Base-by-base conservation (phyloP, 2,113 vertebrate genomes). In the Osmerus eperlanus region DNA sequence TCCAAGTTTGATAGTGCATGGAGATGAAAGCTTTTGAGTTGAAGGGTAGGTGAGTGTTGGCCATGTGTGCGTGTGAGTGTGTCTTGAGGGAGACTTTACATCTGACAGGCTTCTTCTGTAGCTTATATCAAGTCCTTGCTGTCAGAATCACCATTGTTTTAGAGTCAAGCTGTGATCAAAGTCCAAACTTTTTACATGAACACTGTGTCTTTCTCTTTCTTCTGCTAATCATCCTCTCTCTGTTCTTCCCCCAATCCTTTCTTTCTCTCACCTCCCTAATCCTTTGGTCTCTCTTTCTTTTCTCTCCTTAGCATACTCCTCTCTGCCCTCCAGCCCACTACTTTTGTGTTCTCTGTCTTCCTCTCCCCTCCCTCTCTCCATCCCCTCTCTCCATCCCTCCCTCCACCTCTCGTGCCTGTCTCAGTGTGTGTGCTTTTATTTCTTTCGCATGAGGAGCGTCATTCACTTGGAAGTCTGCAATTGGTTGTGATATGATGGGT, bases 31-130 rank as follows among this genome's bases (percentile, higher is more conserved):
- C 67, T 75, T 72, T 79, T 77, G 76, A 77, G 86, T 84, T 87
- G 84, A 85, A 87, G 73, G 75, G 79, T 81, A 83, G 81, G 85
- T 51, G 81, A 81, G 79, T 79, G 65, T 83, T 73, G 84, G 55
- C 78, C 93, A 83, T 92, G 89, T 91, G 86, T 91, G 91, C 88
- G 92, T 90, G 86, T 91, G 91, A 88, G 92, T 90, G 90, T 92
- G 84, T 84, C 91, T 82, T 87, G 74, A 78, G 32, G 82, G 91
- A 85, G 93, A 79, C 86, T 89, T 64, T 82, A 87, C 87, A 83
- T 85, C 71, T 58, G 89, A 84, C 88, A 78, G 13, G 68, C 2
- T 55, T 59, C 28, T 14, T 36, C 21, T 15, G 70, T 73, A 15
- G 79, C 74, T 83, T 74, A 63, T 29, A 36, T 62, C 62, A 72